These are phyloP conservation scores for Charina bottae DNA, from an alignment of 2,113 vertebrate species.

Conservation along the genomic window DNA sequence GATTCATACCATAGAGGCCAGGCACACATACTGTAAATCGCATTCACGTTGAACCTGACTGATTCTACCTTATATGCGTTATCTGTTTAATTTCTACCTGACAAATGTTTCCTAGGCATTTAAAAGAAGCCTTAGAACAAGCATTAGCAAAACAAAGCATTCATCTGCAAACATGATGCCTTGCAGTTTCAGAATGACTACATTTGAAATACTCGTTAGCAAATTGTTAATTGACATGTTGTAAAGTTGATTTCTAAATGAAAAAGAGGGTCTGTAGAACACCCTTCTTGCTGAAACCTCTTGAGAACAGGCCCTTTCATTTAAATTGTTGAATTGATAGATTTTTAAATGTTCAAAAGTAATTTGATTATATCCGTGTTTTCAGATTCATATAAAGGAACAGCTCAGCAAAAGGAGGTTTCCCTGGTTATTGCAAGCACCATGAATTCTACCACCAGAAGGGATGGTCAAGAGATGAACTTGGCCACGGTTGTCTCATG, in stretches of 20 bases:
- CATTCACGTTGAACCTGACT: not conserved
- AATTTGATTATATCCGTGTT: conserved; percentile 60
- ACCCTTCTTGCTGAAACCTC: conserved; percentile 17
- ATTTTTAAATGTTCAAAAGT: conserved; percentile 40
- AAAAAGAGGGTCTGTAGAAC: conserved; percentile 44
- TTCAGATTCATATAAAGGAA: conserved; percentile 55
- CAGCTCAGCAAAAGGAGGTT: conserved; percentile 44
- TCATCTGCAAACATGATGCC: not conserved
- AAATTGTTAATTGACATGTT: conserved; percentile 68
- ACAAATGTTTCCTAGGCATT: not conserved
- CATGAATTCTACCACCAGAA: conserved; percentile 44
- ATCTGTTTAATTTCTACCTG: not conserved
- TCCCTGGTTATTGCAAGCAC: conserved; percentile 56
- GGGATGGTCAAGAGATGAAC: conserved; percentile 1
- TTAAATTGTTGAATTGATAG: conserved; percentile 44
- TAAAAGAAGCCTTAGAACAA: not conserved
- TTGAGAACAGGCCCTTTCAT: conserved; percentile 35
- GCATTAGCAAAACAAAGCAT: not conserved
- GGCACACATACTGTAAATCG: not conserved
- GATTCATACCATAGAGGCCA: too few relatives aligned
- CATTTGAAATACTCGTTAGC: conserved; percentile 50
- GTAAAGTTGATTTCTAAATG: conserved; percentile 20
- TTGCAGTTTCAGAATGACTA: not conserved
- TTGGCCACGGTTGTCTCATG: conserved; percentile 41
- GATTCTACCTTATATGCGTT: not conserved